A percentile compares a stretch with the other conserved stretches of the same genome.
Conservation (phyloP, 2,888 invertebrate genomes). For the Nymphalis urticae region DNA sequence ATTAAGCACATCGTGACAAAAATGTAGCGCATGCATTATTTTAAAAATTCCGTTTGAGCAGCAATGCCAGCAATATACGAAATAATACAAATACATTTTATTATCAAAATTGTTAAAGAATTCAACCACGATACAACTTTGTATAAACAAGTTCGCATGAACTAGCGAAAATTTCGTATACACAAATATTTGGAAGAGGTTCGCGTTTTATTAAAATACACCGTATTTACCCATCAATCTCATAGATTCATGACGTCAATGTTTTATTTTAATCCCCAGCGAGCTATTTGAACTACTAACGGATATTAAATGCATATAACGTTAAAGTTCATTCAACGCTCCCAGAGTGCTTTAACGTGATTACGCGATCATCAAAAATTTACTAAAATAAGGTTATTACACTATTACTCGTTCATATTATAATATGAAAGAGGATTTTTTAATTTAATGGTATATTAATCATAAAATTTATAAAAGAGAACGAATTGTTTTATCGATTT, state of each 20-base stretch:
- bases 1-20: too few species aligned
- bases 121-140: not conserved
- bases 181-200: slow-evolving; percentile 23
- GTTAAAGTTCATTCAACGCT: slow-evolving; percentile 36
- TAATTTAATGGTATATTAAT: not conserved
- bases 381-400: slow-evolving; percentile 22
- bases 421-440: slow-evolving; percentile 1
- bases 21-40: too few species aligned
- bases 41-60: too few species aligned
- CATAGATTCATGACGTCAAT: slow-evolving; percentile 31
- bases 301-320: slow-evolving; percentile 39
- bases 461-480: too few species aligned
- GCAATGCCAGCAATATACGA: too few species aligned
- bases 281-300: slow-evolving; percentile 40
- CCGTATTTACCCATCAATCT: slow-evolving; percentile 30
- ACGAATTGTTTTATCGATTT: too few species aligned
- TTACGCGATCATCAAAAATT: slow-evolving; percentile 36
- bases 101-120: not conserved
- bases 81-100: too few species aligned
- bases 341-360: slow-evolving; percentile 35
- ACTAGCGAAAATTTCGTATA: not conserved
- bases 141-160: too few species aligned
- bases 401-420: not conserved
- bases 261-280: slow-evolving; percentile 38
- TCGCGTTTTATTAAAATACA: slow-evolving; percentile 22